Percentiles rank a stretch among this genome's conserved stretches.
Conservation (phyloP, 2,113 vertebrate genomes). For the Galeopterus variegatus region DNA sequence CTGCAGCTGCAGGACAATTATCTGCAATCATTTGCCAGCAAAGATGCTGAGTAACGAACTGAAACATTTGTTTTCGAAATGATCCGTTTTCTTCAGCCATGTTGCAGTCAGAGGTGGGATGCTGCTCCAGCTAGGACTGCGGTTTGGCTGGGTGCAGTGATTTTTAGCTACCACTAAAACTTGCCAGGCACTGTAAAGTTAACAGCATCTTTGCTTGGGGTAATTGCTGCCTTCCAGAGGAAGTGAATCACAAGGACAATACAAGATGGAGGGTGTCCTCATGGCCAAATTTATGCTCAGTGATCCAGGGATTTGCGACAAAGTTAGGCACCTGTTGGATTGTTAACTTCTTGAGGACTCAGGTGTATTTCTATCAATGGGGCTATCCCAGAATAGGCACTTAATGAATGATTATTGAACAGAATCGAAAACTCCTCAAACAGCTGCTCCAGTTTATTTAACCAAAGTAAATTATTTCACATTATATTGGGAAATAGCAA, state of each 20-base stretch:
- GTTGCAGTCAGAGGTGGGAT: not conserved
- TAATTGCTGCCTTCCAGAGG: not conserved
- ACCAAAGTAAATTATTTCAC: constrained; percentile 27
- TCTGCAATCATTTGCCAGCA: constrained; percentile 49
- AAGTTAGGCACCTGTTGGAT: not conserved
- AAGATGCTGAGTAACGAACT: constrained; percentile 70
- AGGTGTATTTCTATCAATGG: not conserved
- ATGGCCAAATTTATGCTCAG: not conserved
- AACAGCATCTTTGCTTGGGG: not conserved
- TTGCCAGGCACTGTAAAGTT: not conserved
- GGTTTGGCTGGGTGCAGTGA: not conserved
- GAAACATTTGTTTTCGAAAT: constrained; percentile 71
- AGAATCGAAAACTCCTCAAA: not conserved
- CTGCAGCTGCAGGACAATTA: constrained; percentile 17
- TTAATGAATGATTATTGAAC: constrained; percentile 42
- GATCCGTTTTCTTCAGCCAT: constrained; percentile 49
- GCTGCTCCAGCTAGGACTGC: not conserved
- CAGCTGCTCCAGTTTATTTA: not conserved
- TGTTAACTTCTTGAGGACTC: constrained; percentile 27
- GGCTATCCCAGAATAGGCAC: not conserved
- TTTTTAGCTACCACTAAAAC: not conserved
- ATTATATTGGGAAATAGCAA: not conserved
- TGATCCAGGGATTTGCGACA: constrained; percentile 12
- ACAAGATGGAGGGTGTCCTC: not conserved
- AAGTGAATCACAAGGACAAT: not conserved